A percentile compares a stretch with the other conserved stretches of the same genome.
These are phyloP conservation scores for Aporrectodea caliginosa DNA, from an alignment of 1,140 invertebrate species.

Conservation along the genomic window DNA sequence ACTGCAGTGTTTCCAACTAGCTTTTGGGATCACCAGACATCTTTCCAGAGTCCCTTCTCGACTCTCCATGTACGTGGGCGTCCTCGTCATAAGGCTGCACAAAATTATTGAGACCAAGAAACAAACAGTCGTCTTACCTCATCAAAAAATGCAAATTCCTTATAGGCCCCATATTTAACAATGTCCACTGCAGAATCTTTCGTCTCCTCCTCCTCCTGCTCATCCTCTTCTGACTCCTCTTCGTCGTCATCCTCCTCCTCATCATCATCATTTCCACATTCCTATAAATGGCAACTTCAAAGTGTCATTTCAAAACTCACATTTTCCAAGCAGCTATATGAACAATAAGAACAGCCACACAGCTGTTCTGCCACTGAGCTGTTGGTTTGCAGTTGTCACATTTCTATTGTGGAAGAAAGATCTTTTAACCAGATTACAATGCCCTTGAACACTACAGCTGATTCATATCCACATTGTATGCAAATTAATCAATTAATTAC, in stretches of 20 bases:
- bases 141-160: slow-evolving; percentile 21
- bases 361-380: not conserved
- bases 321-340: not conserved
- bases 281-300: not conserved
- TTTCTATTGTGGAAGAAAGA: no score
- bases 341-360: not conserved
- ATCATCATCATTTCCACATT: not conserved
- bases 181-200: not conserved
- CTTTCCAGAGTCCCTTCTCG: no score
- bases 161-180: slow-evolving; percentile 8
- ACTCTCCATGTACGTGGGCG: no score
- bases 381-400: no score
- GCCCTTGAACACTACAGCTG: no score
- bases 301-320: not conserved
- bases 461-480: no score
- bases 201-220: not conserved
- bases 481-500: no score
- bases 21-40: no score
- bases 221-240: not conserved
- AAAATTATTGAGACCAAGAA: slow-evolving; percentile 11
- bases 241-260: not conserved
- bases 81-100: not conserved
- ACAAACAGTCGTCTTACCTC: not conserved
- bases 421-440: no score
- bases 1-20: no score